phyloP scores from a whole-genome alignment of 1,140 invertebrate species.

The Magallana ariakensis region DNA sequence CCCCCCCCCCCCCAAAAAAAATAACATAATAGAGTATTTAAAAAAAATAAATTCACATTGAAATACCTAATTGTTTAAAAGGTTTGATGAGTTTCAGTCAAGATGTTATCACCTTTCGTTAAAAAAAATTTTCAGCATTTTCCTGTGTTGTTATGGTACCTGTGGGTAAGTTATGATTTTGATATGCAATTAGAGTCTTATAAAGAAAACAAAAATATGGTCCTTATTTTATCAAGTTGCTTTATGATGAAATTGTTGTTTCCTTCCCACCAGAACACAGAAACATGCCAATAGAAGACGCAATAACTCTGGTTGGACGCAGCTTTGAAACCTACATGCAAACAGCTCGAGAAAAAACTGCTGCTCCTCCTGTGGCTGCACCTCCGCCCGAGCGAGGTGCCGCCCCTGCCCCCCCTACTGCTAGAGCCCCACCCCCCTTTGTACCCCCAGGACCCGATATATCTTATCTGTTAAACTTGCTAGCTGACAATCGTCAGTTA shows the following conservation, averaged over 20 bases:
- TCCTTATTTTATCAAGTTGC: background rate
- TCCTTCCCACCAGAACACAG: conserved; percentile 87
- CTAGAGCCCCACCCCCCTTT: conserved; percentile 54
- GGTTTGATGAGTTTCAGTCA: no score
- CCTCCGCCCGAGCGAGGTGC: conserved; percentile 40
- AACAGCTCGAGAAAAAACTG: conserved; percentile 68
- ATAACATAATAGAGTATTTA: no score
- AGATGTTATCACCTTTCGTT: no score
- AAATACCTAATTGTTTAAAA: no score
- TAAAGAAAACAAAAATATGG: background rate
- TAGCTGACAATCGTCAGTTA: conserved; percentile 88
- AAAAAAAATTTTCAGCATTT: background rate
- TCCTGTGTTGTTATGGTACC: background rate
- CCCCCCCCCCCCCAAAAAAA: no score
- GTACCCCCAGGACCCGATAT: conserved; percentile 70
- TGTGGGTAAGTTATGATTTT: conserved; percentile 9
- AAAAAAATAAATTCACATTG: no score
- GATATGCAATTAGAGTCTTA: background rate
- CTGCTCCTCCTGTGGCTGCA: conserved; percentile 45
- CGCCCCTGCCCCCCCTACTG: conserved; percentile 42
- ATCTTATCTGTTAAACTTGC: conserved; percentile 88
- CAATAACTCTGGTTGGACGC: conserved; percentile 87
- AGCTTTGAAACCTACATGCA: conserved; percentile 90
- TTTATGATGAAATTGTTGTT: conserved; percentile 23
- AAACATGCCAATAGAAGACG: conserved; percentile 96